Percentiles rank a stretch among this genome's conserved stretches.
Evolutionary conservation across 2,113 vertebrate species (phyloP).

Genomic region (Oreochromis tanganicae): DNA sequence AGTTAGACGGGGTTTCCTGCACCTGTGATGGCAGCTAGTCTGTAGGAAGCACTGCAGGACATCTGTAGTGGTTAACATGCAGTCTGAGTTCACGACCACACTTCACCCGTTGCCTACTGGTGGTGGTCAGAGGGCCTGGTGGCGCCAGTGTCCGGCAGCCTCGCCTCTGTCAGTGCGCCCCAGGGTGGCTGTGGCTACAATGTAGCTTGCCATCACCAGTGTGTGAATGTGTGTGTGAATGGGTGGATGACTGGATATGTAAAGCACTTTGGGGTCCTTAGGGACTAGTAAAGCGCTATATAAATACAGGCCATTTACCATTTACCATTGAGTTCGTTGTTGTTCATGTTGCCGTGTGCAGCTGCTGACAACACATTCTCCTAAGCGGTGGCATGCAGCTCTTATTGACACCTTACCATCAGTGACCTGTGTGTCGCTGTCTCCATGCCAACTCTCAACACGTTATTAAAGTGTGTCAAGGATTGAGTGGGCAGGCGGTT

Average conservation of each 20-base stretch:
- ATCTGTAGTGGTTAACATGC: not conserved
- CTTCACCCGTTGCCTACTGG: no score
- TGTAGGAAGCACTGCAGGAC: not conserved
- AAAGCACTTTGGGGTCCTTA: no score
- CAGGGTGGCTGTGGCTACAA: no score
- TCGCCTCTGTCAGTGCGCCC: no score
- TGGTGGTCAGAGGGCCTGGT: no score
- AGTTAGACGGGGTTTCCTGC: not conserved
- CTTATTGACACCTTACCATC: conserved; percentile 11
- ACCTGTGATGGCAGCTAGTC: not conserved
- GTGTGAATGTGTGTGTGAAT: no score
- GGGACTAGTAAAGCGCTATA: no score
- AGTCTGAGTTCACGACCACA: not conserved
- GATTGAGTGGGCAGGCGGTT: not conserved
- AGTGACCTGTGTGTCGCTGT: conserved; percentile 27
- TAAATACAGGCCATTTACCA: no score
- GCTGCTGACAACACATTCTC: conserved; percentile 11
- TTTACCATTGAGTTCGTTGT: not conserved
- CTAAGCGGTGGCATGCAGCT: not conserved
- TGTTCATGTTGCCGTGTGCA: not conserved
- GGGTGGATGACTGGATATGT: no score
- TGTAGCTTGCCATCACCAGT: no score
- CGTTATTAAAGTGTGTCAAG: conserved; percentile 16
- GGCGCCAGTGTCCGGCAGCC: no score
- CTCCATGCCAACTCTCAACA: not conserved